These are phyloP conservation scores for Enteromius paludinosus DNA, from an alignment of 2,797 vertebrate species.

Conservation along the genomic window DNA sequence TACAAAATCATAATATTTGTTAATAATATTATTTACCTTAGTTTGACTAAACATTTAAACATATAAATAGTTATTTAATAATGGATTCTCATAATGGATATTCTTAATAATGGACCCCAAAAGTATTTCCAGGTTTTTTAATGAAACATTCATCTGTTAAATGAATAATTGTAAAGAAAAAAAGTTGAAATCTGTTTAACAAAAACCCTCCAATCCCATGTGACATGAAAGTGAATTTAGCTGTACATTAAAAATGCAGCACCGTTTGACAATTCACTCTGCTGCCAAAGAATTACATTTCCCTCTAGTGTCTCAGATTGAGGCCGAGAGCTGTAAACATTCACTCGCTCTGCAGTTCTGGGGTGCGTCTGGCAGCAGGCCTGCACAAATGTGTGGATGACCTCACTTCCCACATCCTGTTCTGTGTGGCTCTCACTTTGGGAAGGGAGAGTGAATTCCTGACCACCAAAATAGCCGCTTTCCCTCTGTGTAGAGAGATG, in stretches of 20 bases:
- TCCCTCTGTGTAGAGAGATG: slow-evolving; percentile 36
- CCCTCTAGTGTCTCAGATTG: slow-evolving; percentile 4
- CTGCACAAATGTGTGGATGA: slow-evolving; percentile 76
- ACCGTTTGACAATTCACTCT: background rate
- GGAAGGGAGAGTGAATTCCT: slow-evolving; percentile 69
- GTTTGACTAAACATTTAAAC: background rate
- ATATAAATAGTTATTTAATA: background rate
- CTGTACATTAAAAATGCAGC: background rate
- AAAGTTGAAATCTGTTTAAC: background rate
- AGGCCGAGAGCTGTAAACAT: slow-evolving; percentile 41
- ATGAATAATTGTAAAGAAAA: background rate
- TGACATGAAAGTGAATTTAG: background rate
- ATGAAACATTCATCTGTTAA: background rate
- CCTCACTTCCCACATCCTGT: slow-evolving; percentile 83
- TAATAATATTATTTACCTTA: background rate
- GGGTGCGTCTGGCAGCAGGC: slow-evolving; percentile 65
- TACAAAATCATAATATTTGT: background rate
- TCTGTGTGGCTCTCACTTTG: slow-evolving; percentile 74
- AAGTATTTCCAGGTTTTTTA: background rate
- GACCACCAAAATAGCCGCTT: slow-evolving; percentile 66
- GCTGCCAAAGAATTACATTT: background rate
- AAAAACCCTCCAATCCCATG: background rate
- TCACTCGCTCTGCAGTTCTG: slow-evolving; percentile 23
- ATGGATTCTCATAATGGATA: background rate
- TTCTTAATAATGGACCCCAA: too few relatives aligned